A percentile compares a stretch with the other conserved stretches of the same genome.
These are phyloP conservation scores for Phymanthus crucifer DNA, from an alignment of 92 coral and sea anemone species.

Conservation along the genomic window DNA sequence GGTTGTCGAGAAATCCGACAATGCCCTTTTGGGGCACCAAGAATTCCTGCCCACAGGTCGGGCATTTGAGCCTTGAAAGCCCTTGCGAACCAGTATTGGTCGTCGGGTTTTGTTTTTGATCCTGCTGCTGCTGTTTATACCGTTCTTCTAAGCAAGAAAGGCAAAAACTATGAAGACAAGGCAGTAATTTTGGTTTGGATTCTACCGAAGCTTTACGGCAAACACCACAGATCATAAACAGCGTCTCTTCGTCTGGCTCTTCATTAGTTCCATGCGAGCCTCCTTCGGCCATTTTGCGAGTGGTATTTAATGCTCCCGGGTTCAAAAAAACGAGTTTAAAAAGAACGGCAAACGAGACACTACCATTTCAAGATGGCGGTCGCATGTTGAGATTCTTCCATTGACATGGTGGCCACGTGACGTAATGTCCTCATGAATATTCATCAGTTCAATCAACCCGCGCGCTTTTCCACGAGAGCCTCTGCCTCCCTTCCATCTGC, in stretches of 20 bases:
- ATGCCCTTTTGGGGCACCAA: constrained; percentile 92
- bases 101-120: constrained; percentile 36
- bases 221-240: constrained; percentile 79
- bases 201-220: constrained; percentile 75
- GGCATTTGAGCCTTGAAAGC: constrained; percentile 86
- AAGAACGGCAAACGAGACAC: constrained; percentile 9
- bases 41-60: constrained; percentile 98
- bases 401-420: constrained; percentile 62
- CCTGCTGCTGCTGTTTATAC: constrained; percentile 71
- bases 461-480: constrained; percentile 21
- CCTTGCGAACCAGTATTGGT: constrained; percentile 47
- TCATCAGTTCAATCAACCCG: constrained; percentile 19
- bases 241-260: constrained; percentile 70
- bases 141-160: constrained; percentile 79
- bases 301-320: background rate
- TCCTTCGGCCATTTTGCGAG: constrained; percentile 68
- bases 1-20: constrained; percentile 90
- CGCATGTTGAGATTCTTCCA: constrained; percentile 51
- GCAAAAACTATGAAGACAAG: constrained; percentile 98
- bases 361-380: constrained; percentile 80
- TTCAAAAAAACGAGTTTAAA: constrained; percentile 20
- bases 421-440: constrained; percentile 79
- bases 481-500: background rate
- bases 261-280: constrained; percentile 47
- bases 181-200: constrained; percentile 88